A percentile compares a stretch with the other conserved stretches of the same genome.
phyloP scores from a whole-genome alignment of 2,797 vertebrate genomes.

The Macropodus opercularis region DNA sequence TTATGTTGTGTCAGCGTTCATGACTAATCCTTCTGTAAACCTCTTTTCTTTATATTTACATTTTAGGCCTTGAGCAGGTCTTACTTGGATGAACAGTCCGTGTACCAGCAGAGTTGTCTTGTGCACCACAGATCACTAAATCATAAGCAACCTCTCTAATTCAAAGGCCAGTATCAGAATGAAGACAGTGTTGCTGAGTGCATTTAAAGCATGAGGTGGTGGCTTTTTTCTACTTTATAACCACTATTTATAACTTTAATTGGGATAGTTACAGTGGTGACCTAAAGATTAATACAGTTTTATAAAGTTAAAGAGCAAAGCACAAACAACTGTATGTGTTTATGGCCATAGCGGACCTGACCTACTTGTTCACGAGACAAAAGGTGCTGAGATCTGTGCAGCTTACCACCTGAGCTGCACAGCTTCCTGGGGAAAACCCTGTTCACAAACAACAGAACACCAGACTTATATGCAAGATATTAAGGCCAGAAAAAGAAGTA shows the following conservation, averaged over 20 bases:
- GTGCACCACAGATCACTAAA: not conserved
- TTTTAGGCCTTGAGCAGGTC: constrained; percentile 11
- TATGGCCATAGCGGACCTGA: not conserved
- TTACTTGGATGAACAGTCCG: constrained; percentile 17
- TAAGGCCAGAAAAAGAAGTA: not conserved
- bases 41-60: constrained; percentile 27
- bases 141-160: constrained; percentile 5
- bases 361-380: constrained; percentile 8
- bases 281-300: not conserved
- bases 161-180: constrained; percentile 18
- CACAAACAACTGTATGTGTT: not conserved
- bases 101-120: not conserved
- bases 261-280: not conserved
- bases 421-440: not conserved
- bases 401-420: constrained; percentile 10
- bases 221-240: not conserved
- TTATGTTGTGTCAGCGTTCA: constrained; percentile 20
- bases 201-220: not conserved
- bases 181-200: not conserved
- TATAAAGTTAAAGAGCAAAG: not conserved
- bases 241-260: not conserved
- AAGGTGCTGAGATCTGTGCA: not conserved
- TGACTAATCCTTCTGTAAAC: constrained; percentile 27
- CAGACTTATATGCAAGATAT: constrained; percentile 4
- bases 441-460: constrained; percentile 6